These are phyloP conservation scores for Sylvietta virens DNA, from an alignment of 2,113 vertebrate species.

Conservation along the genomic window DNA sequence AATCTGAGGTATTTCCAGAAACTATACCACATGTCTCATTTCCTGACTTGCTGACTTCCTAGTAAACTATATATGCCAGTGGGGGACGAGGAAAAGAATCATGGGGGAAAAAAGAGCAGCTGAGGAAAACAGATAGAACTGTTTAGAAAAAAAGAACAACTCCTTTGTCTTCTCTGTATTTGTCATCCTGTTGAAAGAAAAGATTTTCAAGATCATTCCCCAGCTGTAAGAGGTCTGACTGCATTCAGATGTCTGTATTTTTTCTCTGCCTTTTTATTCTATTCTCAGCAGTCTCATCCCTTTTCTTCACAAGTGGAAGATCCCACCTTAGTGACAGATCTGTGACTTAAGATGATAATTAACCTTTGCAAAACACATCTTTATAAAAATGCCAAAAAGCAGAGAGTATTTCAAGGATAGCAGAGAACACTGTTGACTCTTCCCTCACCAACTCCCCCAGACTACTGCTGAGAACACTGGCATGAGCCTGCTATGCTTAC, in stretches of 20 bases:
- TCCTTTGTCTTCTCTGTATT: neutral
- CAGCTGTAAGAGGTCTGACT: neutral
- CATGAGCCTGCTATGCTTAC: neutral
- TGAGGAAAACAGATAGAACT: neutral
- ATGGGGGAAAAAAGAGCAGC: neutral
- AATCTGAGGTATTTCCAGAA: neutral
- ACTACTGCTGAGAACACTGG: fast-evolving
- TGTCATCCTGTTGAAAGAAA: neutral
- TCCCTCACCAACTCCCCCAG: neutral
- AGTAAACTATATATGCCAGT: neutral
- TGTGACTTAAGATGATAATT: neutral
- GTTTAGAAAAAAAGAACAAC: neutral
- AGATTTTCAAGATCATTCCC: neutral
- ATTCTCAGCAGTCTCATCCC: neutral
- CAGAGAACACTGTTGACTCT: neutral
- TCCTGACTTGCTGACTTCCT: neutral
- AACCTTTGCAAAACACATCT: neutral
- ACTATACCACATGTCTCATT: neutral
- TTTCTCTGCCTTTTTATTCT: neutral
- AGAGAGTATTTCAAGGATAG: neutral
- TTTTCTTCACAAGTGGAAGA: neutral
- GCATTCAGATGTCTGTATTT: neutral
- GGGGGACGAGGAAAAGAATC: neutral
- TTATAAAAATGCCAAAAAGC: neutral
- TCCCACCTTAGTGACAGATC: neutral